phyloP scores from a whole-genome alignment of 2,888 invertebrate species.

The Cheilosia urbana region DNA sequence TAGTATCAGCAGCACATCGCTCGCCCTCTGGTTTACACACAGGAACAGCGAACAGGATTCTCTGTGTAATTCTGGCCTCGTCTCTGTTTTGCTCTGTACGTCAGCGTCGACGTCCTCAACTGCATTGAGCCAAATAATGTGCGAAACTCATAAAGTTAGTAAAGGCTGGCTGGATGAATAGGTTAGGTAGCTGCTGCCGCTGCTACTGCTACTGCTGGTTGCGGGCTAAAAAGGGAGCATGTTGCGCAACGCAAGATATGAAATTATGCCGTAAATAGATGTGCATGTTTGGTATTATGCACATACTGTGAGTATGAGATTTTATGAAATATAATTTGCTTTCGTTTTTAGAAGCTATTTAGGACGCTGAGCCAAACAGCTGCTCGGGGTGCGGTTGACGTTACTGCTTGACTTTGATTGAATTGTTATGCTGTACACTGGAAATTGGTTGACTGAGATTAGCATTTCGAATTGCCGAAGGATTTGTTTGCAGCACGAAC shows the following conservation, averaged over 20 bases:
- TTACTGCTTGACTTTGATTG: constrained; percentile 57
- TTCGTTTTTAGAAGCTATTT: constrained; percentile 58
- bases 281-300: constrained; percentile 40
- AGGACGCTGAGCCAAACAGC: constrained; percentile 26
- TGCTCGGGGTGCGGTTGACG: constrained; percentile 17
- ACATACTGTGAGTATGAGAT: constrained; percentile 26
- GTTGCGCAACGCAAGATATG: constrained; percentile 68
- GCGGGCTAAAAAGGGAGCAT: constrained; percentile 29
- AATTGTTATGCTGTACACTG: constrained; percentile 28
- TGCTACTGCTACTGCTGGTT: constrained; percentile 2
- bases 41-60: neutral
- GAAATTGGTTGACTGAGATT: constrained; percentile 6
- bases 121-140: constrained; percentile 54
- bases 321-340: constrained; percentile 56
- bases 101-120: constrained; percentile 18
- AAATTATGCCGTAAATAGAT: constrained; percentile 66
- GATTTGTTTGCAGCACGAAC: constrained; percentile 5
- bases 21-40: constrained; percentile 31
- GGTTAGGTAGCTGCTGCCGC: too few species aligned
- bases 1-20: constrained; percentile 20
- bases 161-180: constrained; percentile 26
- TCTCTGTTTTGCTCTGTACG: neutral
- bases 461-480: constrained; percentile 3
- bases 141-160: constrained; percentile 56
- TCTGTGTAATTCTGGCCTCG: neutral